phyloP scores from a whole-genome alignment of 2,113 vertebrate species.

The Gambusia affinis region DNA sequence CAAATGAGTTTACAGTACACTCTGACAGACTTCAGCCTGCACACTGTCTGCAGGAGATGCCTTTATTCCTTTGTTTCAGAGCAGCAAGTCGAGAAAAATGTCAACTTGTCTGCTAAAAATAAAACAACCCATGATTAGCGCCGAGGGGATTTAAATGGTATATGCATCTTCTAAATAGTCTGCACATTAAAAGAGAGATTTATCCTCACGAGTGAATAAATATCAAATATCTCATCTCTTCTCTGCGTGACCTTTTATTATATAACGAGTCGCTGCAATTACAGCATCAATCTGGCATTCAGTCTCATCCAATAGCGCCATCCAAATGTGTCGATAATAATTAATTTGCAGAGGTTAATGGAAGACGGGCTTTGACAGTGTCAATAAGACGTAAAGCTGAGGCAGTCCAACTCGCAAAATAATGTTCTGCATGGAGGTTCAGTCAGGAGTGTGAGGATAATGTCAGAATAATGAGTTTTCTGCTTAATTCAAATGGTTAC shows the following conservation, averaged over 20 bases:
- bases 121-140: not conserved
- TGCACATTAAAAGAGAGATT: not conserved
- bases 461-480: constrained; percentile 22
- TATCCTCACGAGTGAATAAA: constrained; percentile 17
- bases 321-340: constrained; percentile 37
- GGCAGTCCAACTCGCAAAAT: not conserved
- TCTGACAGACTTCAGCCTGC: constrained; percentile 5
- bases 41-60: not conserved
- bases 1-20: constrained; percentile 11
- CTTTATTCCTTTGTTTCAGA: not conserved
- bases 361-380: constrained; percentile 14
- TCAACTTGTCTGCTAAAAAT: not conserved
- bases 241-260: constrained; percentile 51
- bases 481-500: not conserved
- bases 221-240: constrained; percentile 36
- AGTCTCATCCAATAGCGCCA: constrained; percentile 35
- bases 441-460: constrained; percentile 1
- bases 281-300: constrained; percentile 42
- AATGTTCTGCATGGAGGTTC: not conserved
- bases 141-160: not conserved
- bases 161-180: not conserved
- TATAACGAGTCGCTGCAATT: constrained; percentile 44
- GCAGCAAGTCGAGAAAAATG: not conserved
- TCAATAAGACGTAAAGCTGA: constrained; percentile 28
- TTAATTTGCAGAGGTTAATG: constrained; percentile 41